These are phyloP conservation scores for Lasioglossum villosulum DNA, from an alignment of 2,888 invertebrate species.

Conservation along the genomic window DNA sequence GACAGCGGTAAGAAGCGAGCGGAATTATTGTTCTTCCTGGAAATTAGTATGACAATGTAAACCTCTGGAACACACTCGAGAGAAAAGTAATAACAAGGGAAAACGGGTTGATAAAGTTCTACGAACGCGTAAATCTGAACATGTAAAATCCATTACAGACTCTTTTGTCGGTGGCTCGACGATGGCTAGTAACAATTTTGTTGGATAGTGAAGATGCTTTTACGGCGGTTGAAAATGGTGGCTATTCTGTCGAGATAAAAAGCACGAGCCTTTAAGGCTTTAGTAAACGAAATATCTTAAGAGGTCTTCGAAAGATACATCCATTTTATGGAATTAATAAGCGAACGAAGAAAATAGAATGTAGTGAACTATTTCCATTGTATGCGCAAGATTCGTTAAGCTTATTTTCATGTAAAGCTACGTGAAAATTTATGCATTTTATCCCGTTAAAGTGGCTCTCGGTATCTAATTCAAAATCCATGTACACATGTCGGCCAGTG, in stretches of 20 bases:
- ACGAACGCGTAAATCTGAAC: neutral
- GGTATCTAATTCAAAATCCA: neutral
- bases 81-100: neutral
- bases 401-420: neutral
- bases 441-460: neutral
- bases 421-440: neutral
- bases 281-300: neutral
- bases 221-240: neutral
- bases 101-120: neutral
- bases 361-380: neutral
- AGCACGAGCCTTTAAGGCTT: neutral
- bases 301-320: neutral
- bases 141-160: neutral
- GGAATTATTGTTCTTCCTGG: neutral
- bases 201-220: neutral
- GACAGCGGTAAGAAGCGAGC: neutral
- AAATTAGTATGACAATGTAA: neutral
- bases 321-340: neutral
- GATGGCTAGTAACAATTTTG: neutral
- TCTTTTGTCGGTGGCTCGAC: neutral
- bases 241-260: neutral
- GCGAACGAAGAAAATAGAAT: neutral
- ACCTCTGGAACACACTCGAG: neutral
- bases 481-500: constrained; percentile 8
- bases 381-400: neutral